These are phyloP conservation scores for Grapholita molesta DNA, from an alignment of 1,140 invertebrate species.

Conservation along the genomic window DNA sequence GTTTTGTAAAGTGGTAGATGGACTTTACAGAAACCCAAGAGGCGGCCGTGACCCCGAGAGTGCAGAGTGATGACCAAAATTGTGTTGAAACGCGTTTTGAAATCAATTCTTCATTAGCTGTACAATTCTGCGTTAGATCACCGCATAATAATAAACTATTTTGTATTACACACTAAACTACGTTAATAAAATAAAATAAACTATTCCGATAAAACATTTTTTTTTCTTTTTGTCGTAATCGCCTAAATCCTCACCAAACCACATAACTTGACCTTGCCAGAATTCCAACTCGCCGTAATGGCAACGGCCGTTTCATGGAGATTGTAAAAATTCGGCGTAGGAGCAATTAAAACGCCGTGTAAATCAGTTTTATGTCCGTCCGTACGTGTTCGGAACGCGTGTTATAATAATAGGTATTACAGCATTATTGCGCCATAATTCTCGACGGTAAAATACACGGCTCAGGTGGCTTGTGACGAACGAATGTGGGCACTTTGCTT, in stretches of 20 bases:
- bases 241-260: background rate
- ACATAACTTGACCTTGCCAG: background rate
- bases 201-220: too few species aligned
- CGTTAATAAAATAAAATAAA: too few species aligned
- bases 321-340: background rate
- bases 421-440: constrained; percentile 8
- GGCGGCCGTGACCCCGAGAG: too few species aligned
- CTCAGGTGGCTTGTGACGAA: background rate
- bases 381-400: constrained; percentile 1
- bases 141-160: too few species aligned
- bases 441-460: background rate
- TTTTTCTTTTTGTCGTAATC: background rate
- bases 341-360: constrained; percentile 3
- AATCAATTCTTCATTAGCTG: too few species aligned
- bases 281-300: background rate
- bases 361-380: constrained; percentile 6
- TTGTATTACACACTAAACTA: too few species aligned
- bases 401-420: constrained; percentile 15
- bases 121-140: too few species aligned
- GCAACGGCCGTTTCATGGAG: background rate
- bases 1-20: too few species aligned
- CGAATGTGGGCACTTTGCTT: too few species aligned
- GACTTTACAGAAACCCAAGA: too few species aligned
- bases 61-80: too few species aligned
- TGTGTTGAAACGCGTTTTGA: too few species aligned